Evolutionary conservation across 2,797 vertebrate genomes (phyloP).

Genomic region (Gadopsis bispinosus): DNA sequence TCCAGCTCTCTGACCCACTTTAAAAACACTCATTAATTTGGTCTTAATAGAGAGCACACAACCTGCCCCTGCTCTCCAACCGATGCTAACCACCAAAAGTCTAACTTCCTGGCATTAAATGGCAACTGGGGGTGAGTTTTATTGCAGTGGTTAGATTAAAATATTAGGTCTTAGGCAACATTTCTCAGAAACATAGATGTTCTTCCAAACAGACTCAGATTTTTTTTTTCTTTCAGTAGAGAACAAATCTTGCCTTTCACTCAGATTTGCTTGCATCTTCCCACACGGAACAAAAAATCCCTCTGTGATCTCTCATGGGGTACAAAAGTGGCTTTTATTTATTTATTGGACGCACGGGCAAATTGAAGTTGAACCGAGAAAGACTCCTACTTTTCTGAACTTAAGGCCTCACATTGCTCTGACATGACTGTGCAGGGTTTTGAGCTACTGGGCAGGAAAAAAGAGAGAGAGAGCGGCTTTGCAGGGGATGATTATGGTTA

Average conservation of each 20-base stretch:
- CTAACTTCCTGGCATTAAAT: slow-evolving; percentile 76
- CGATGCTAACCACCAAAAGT: slow-evolving; percentile 65
- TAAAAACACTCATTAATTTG: slow-evolving; percentile 75
- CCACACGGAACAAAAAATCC: slow-evolving; percentile 79
- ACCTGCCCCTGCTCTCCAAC: slow-evolving; percentile 61
- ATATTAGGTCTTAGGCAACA: slow-evolving; percentile 80
- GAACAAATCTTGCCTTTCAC: slow-evolving; percentile 80
- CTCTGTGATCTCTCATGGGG: slow-evolving; percentile 76
- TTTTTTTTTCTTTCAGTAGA: slow-evolving; percentile 48
- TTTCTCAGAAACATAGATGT: slow-evolving; percentile 79
- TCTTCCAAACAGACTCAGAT: slow-evolving; percentile 60
- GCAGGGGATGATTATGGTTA: slow-evolving; percentile 51
- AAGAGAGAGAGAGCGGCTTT: slow-evolving; percentile 15
- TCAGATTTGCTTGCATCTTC: slow-evolving; percentile 76
- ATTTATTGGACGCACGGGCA: slow-evolving; percentile 66
- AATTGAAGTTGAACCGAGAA: slow-evolving; percentile 58
- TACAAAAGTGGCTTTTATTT: slow-evolving; percentile 80
- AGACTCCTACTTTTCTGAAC: slow-evolving; percentile 62
- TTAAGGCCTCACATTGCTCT: slow-evolving; percentile 44
- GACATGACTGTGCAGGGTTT: slow-evolving; percentile 44
- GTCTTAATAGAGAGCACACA: slow-evolving; percentile 74
- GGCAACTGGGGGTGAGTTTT: slow-evolving; percentile 68
- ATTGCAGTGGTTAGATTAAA: slow-evolving; percentile 78
- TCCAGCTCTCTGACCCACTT: slow-evolving; percentile 55
- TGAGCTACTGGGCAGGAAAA: slow-evolving; percentile 31